Base-by-base conservation (phyloP, 2,888 invertebrate species). In the Apodemia hepburni region DNA sequence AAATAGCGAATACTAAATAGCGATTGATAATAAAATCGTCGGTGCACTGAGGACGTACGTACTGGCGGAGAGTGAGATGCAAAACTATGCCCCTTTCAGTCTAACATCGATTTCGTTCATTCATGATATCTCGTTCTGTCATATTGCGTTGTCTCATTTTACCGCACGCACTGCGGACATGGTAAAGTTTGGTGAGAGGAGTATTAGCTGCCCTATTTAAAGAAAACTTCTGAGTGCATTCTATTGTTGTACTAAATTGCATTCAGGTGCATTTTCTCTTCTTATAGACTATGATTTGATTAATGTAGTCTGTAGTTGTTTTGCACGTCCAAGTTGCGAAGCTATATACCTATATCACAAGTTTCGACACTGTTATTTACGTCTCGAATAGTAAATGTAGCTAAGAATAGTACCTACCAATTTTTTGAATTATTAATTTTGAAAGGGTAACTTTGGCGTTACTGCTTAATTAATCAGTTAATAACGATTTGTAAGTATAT, bases 41-140 rank as follows among this genome's bases (percentile, higher is more conserved):
- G 59, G 90, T 91, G 84, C 89, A 82, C 79, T 79, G 61, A 71
- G 90, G 87, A 74, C 90, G 73, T 58, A 68, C 71, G 91, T 74
- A 90, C 91, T 69, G 74, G 72, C 64, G 70, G 60, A 54, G 81
- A 84, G 67, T 57, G 82, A 75, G 82, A 88, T 66, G 74, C 60
- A 11, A 49, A 45, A 69, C 60, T 60, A 72, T 58, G 29, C 11
- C 5, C 27, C 22, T 49, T 63, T 47, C 63, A 62, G 66, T 79
- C 76, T 75, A 68, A 80, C 86, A 90, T 90, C 82, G 90, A 90
- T 90, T 85, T 87, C 84, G 79, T 79, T 78, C 77, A 76, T 75
- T 69, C 84, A 78, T 73, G 68, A 66, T 77, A 70, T 79, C 81
- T 76, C 79, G 77, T 75, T 71, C 72, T 70, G 15, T 54, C 54